Conservation (phyloP, 2,888 invertebrate genomes). For the Pseudococcus longispinus region DNA sequence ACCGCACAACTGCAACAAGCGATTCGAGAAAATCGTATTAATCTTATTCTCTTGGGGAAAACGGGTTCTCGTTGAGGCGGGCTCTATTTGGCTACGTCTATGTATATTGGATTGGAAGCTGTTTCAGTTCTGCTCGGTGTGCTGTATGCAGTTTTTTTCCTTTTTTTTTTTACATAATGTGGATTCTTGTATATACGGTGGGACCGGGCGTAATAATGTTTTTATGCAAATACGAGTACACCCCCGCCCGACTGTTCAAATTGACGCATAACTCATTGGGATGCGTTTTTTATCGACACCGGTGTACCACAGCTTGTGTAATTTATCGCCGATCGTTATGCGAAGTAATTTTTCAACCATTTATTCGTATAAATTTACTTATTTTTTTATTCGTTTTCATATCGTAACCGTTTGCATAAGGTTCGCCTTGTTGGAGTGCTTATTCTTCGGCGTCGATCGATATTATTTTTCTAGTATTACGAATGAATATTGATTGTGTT, state of each 20-base stretch:
- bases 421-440: neutral
- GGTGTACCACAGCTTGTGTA: neutral
- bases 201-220: constrained; percentile 6
- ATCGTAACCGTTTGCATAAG: neutral
- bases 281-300: constrained; percentile 31
- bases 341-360: constrained; percentile 16
- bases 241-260: neutral
- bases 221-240: constrained; percentile 8
- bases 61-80: neutral
- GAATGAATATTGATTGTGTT: neutral
- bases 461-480: neutral
- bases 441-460: neutral
- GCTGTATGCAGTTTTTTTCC: neutral
- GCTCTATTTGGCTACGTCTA: neutral
- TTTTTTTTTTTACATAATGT: constrained; percentile 17
- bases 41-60: neutral
- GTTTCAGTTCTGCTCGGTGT: too few species aligned
- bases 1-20: constrained; percentile 7
- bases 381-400: neutral
- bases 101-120: neutral
- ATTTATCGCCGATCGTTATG: constrained; percentile 12
- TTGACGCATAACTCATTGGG: constrained; percentile 24
- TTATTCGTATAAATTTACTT: neutral
- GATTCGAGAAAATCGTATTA: constrained; percentile 30
- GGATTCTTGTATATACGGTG: neutral